Evolutionary conservation across 2,113 vertebrate species (phyloP), one percentile per base, ranked within the genome.

Genomic region (Pipa parva): DNA sequence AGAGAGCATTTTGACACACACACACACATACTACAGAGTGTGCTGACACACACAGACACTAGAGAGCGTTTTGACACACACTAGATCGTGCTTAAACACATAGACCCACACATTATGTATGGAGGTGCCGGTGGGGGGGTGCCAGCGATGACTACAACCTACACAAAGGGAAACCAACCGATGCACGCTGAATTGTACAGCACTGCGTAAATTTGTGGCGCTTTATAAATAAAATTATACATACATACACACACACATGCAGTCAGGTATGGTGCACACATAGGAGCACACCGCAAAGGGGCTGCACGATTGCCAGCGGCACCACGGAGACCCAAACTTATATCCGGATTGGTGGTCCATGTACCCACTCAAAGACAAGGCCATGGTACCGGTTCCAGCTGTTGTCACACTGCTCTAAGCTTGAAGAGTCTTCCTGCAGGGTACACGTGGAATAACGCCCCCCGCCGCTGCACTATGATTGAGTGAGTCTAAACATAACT

Each of bases 401-500:
- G 36, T 17, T 8, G 21, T 6, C 17, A 31, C 36, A n/a, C 18
- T 18, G 37, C 22, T 26, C 24, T 11, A 4, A 36, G 36, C 15
- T 22, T 50, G 17, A 59, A 22, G 36, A 48, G 25, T 18, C 18
- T 2, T 29, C 2, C 21, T 33, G 29, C 26, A 27, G 37, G 55
- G 54, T 42, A 58, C 27, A 68, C 54, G 56, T 36, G 64, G 55
- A 68, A 12, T 10, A 13, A 5, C 2, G 13, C 52, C 52, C 52
- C 11, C 52, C 52, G 27, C 52, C 52, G 3, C 52, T 27, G 27
- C 55, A 50, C 29, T 24, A 68, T 68, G 64, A 68, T 68, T 20
- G 64, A 68, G 64, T 68, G 46, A 68, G 64, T 68, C 28, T 15
- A 13, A 26, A n/a, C 55, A 3, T 42, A 13, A 56, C 37, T 17